Evolutionary conservation across 2,113 vertebrate species (phyloP).

Genomic region (Pseudonaja textilis): DNA sequence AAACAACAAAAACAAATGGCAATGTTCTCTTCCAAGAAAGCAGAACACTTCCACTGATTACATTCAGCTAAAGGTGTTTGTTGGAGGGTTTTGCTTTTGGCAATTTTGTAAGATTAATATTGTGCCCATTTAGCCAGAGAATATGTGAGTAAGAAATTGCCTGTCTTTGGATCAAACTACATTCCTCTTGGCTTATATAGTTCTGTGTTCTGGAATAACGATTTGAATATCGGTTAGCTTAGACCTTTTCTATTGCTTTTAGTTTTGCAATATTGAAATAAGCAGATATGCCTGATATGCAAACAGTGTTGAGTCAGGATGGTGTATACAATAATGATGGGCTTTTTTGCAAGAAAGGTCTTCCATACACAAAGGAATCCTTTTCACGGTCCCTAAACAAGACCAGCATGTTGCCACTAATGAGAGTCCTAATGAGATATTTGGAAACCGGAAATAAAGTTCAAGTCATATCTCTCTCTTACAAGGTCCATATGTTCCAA

Average conservation of each 20-base stretch:
- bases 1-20: neutral
- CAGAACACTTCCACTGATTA: slow-evolving; percentile 30
- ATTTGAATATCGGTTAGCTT: neutral
- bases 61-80: slow-evolving; percentile 27
- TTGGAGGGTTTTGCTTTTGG: slow-evolving; percentile 21
- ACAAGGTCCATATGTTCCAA: neutral
- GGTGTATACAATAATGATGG: neutral
- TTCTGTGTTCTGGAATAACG: neutral
- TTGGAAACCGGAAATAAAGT: neutral
- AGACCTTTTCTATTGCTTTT: neutral
- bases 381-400: neutral
- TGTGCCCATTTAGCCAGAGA: slow-evolving; percentile 42
- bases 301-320: neutral
- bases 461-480: neutral
- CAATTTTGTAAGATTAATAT: slow-evolving; percentile 26
- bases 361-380: neutral
- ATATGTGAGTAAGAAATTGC: slow-evolving; percentile 36
- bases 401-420: neutral
- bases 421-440: neutral
- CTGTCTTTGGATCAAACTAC: neutral
- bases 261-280: neutral
- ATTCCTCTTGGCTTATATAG: slow-evolving; percentile 7
- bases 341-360: neutral
- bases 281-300: neutral
- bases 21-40: slow-evolving; percentile 15